phyloP scores from a whole-genome alignment of 2,888 invertebrate genomes.

The Diarsia dahlii region DNA sequence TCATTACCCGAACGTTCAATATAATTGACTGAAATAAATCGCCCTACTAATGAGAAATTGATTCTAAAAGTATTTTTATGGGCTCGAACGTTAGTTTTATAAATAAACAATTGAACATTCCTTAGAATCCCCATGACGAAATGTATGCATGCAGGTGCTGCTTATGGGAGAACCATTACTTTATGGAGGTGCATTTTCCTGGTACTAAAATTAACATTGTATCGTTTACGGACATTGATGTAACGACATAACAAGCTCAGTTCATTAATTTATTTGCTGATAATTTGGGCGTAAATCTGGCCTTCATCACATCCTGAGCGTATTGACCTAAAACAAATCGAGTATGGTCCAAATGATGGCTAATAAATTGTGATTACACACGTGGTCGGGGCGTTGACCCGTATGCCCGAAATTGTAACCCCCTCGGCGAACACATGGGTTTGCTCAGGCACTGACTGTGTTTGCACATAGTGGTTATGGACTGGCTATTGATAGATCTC shows the following conservation, averaged over 20 bases:
- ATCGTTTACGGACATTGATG: conserved; percentile 28
- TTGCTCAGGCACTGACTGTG: conserved; percentile 65
- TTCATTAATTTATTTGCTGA: conserved; percentile 32
- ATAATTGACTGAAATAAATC: conserved; percentile 46
- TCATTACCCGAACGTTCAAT: conserved; percentile 41
- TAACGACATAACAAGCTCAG: conserved; percentile 30
- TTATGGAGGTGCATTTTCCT: conserved; percentile 37
- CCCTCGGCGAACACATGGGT: conserved; percentile 76
- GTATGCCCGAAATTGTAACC: conserved; percentile 76
- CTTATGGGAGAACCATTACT: conserved; percentile 25
- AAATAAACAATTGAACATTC: conserved; percentile 69
- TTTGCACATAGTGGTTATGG: conserved; percentile 71
- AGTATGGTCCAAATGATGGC: conserved; percentile 71
- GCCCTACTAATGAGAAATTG: conserved; percentile 56
- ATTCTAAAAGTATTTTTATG: conserved; percentile 70
- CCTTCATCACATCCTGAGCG: conserved; percentile 50
- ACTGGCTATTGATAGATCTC: conserved; percentile 46
- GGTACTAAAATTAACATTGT: conserved; percentile 39
- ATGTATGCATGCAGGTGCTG: conserved; percentile 37
- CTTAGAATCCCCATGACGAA: conserved; percentile 31
- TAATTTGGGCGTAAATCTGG: conserved; percentile 45
- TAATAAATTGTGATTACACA: conserved; percentile 76
- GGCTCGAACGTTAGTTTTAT: conserved; percentile 66
- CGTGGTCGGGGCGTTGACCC: conserved; percentile 81
- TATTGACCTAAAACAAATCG: conserved; percentile 64